Evolutionary conservation across 1,140 invertebrate genomes (phyloP).

Genomic region (Bombus waltoni): DNA sequence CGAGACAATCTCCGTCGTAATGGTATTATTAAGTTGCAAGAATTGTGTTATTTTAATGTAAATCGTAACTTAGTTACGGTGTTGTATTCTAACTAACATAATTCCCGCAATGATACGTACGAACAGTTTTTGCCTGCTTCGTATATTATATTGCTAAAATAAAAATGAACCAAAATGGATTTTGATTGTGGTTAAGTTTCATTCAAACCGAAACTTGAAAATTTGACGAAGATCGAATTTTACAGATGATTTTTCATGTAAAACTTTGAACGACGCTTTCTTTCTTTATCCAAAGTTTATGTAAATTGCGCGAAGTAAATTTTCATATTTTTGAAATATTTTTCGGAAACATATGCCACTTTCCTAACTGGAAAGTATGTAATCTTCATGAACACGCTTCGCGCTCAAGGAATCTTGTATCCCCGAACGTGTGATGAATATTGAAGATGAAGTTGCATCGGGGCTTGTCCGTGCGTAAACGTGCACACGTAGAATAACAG

Average conservation of each 20-base stretch:
- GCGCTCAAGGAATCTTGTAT: background rate
- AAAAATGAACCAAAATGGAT: no score
- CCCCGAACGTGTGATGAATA: background rate
- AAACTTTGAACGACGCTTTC: no score
- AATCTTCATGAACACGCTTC: no score
- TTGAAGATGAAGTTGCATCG: conserved; percentile 22
- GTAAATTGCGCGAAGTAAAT: no score
- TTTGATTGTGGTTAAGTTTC: no score
- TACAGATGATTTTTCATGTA: no score
- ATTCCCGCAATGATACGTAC: background rate
- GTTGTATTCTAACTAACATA: background rate
- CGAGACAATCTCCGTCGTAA: conserved; percentile 60
- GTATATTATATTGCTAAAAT: background rate
- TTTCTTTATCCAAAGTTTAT: no score
- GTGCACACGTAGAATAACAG: conserved; percentile 11
- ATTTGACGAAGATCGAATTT: no score
- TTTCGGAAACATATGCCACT: background rate
- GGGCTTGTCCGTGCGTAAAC: conserved; percentile 4
- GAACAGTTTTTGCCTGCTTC: background rate
- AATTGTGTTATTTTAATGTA: conserved; percentile 53
- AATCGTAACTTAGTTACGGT: conserved; percentile 45
- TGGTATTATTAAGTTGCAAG: conserved; percentile 58
- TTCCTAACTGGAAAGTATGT: background rate
- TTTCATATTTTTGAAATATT: background rate
- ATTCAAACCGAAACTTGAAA: no score